Conservation (phyloP, 2,888 invertebrate genomes). For the Clanis bilineata region DNA sequence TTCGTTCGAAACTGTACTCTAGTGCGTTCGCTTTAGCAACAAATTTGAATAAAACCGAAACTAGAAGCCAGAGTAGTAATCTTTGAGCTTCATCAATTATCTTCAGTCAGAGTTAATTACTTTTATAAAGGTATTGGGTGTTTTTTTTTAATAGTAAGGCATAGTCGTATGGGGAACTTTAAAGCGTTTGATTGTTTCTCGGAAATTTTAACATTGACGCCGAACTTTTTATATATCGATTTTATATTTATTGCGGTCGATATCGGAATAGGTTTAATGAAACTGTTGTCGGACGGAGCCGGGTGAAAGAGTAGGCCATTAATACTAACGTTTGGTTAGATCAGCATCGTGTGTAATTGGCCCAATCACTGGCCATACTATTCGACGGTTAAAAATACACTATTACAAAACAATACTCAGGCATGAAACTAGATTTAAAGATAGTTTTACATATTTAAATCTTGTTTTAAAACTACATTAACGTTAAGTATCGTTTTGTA, state of each 20-base stretch:
- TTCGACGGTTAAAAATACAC: neutral
- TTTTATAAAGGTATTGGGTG: conserved; percentile 75
- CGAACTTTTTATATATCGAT: conserved; percentile 11
- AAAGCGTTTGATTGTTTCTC: conserved; percentile 49
- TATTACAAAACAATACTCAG: no score
- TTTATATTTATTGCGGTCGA: conserved; percentile 15
- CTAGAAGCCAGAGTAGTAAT: conserved; percentile 64
- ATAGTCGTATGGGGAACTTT: conserved; percentile 37
- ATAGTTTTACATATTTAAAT: no score
- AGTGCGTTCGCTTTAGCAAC: neutral
- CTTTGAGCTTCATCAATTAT: conserved; percentile 80
- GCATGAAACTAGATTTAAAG: no score
- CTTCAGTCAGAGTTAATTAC: conserved; percentile 79
- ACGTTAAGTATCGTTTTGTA: no score
- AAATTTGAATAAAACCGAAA: conserved; percentile 6
- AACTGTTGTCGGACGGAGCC: neutral
- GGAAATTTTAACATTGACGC: conserved; percentile 31
- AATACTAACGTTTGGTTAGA: conserved; percentile 7
- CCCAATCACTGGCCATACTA: neutral
- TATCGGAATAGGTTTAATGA: conserved; percentile 6
- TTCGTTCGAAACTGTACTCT: conserved; percentile 31
- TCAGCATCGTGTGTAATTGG: conserved; percentile 1
- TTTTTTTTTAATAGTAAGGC: conserved; percentile 43
- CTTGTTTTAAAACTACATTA: no score
- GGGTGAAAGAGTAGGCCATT: conserved; percentile 9